Percentiles rank a stretch among this genome's conserved stretches.
These are phyloP conservation scores for Garrulus glandarius DNA, from an alignment of 2,797 vertebrate species.

Conservation along the genomic window DNA sequence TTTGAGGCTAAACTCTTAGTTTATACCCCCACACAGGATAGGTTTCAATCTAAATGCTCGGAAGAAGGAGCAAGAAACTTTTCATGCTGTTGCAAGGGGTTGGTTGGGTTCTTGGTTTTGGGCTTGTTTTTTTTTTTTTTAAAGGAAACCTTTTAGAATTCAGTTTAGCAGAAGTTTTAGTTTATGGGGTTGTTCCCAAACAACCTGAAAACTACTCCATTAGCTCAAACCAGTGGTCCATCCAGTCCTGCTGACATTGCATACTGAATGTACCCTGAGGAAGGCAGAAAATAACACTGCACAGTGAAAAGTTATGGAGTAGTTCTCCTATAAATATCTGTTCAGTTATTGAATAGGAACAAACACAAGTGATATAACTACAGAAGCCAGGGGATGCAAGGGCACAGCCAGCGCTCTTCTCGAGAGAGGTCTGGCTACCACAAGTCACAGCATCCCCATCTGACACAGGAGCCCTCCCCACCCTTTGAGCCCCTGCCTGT, in stretches of 20 bases:
- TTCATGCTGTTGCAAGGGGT: accelerated
- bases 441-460: background rate
- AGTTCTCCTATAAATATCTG: background rate
- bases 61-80: background rate
- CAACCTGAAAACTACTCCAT: background rate
- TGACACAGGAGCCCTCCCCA: background rate
- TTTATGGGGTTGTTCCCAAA: background rate
- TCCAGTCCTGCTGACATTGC: background rate
- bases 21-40: background rate
- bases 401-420: background rate
- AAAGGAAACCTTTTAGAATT: background rate
- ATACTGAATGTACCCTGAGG: background rate
- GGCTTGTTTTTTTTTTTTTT: background rate
- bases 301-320: background rate
- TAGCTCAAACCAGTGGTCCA: background rate
- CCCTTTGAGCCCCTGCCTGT: background rate
- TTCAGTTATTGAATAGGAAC: background rate
- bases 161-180: background rate
- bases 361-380: background rate
- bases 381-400: background rate
- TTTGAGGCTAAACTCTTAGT: background rate
- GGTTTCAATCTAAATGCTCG: background rate
- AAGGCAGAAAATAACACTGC: background rate
- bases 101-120: background rate
- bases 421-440: background rate